Evolutionary conservation across 2,888 invertebrate genomes (phyloP).

Genomic region (Lutraria lutraria): DNA sequence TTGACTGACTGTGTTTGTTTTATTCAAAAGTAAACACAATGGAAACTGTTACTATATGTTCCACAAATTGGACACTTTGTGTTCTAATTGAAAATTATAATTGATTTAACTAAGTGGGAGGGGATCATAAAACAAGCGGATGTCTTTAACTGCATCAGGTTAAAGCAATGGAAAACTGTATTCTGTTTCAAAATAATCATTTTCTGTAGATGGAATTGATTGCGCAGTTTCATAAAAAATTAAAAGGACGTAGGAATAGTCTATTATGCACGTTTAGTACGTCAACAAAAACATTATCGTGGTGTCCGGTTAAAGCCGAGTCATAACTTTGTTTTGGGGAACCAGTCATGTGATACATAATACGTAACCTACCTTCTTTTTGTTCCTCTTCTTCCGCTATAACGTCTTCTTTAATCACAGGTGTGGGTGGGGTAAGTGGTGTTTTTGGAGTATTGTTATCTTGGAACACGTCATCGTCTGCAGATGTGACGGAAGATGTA

Average conservation of each 20-base stretch:
- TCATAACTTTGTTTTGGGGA: too few species aligned
- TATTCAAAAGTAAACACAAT: neutral
- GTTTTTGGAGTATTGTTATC: neutral
- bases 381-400: constrained; percentile 16
- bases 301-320: too few species aligned
- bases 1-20: too few species aligned
- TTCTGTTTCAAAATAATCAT: too few species aligned
- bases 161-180: too few species aligned
- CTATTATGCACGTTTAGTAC: too few species aligned
- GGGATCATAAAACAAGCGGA: neutral
- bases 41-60: neutral
- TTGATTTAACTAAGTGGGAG: neutral
- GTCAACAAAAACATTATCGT: too few species aligned
- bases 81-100: neutral
- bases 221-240: too few species aligned
- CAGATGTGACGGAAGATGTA: constrained; percentile 30
- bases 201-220: too few species aligned
- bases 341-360: too few species aligned
- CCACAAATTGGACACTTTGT: neutral
- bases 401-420: neutral
- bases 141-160: too few species aligned
- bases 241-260: too few species aligned
- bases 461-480: constrained; percentile 31
- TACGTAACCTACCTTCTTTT: neutral
- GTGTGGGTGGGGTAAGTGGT: neutral